phyloP scores from a whole-genome alignment of 2,113 vertebrate genomes.

The Petromus typicus region DNA sequence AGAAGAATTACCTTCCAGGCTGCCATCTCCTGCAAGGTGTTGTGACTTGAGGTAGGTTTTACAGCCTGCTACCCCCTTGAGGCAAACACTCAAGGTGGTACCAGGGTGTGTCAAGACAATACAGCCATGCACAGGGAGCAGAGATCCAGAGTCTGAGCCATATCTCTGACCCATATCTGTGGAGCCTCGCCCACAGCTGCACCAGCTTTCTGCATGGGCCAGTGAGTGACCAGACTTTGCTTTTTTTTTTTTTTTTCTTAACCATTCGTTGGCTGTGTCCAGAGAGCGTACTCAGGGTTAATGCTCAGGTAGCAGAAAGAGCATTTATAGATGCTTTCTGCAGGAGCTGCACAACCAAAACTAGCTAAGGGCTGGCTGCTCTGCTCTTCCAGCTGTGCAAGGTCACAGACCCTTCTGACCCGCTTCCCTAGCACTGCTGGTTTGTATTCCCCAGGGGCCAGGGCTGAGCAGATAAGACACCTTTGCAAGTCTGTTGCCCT shows the following conservation, averaged over 20 bases:
- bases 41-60: not conserved
- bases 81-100: no score
- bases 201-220: not conserved
- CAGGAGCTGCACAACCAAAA: not conserved
- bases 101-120: not conserved
- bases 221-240: rapidly evolving
- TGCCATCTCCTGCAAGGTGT: not conserved
- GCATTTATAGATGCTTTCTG: not conserved
- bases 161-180: not conserved
- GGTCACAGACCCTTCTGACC: not conserved
- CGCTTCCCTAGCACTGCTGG: not conserved
- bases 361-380: not conserved
- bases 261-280: not conserved
- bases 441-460: not conserved
- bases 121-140: not conserved
- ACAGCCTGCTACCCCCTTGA: not conserved
- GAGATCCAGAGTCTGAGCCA: not conserved
- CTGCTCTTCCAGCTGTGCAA: not conserved
- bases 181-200: not conserved
- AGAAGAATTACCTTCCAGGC: rapidly evolving
- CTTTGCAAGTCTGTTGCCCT: not conserved
- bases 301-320: rapidly evolving
- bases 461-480: not conserved
- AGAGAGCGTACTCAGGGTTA: rapidly evolving
- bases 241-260: no score